These are phyloP conservation scores for Styela clava DNA, from an alignment of 23 tunicate genomes.

Conservation along the genomic window DNA sequence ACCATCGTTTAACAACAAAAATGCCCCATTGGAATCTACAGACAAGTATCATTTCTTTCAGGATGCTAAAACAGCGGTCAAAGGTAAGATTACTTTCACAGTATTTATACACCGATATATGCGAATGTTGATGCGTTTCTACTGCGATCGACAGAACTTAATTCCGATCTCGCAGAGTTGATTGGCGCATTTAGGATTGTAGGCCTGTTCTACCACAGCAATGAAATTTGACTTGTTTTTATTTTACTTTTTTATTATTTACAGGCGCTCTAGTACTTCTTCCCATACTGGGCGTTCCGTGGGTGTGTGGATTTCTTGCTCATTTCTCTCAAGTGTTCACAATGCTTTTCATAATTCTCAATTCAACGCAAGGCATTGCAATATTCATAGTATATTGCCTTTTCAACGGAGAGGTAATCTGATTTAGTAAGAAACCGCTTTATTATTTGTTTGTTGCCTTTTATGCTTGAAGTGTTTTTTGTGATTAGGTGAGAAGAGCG, in stretches of 20 bases:
- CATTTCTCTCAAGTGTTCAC: conserved; percentile 41
- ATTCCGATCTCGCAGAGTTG: no score
- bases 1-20: neutral
- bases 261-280: conserved; percentile 71
- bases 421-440: neutral
- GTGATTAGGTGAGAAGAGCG: conserved; percentile 54
- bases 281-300: conserved; percentile 77
- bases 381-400: conserved; percentile 74
- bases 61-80: conserved; percentile 63
- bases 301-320: conserved; percentile 64
- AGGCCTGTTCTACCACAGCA: no score
- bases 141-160: no score
- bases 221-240: no score
- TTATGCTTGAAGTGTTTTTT: no score
- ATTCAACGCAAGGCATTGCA: conserved; percentile 67
- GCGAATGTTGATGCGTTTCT: no score
- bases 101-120: no score
- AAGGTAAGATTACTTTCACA: conserved; percentile 31
- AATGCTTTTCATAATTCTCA: conserved; percentile 51
- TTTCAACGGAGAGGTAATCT: conserved; percentile 76
- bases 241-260: neutral
- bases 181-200: no score
- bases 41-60: conserved; percentile 23
- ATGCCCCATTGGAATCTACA: neutral
- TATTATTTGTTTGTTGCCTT: neutral